Evolutionary conservation across 2,113 vertebrate species (phyloP).

Genomic region (Manacus vitellinus): DNA sequence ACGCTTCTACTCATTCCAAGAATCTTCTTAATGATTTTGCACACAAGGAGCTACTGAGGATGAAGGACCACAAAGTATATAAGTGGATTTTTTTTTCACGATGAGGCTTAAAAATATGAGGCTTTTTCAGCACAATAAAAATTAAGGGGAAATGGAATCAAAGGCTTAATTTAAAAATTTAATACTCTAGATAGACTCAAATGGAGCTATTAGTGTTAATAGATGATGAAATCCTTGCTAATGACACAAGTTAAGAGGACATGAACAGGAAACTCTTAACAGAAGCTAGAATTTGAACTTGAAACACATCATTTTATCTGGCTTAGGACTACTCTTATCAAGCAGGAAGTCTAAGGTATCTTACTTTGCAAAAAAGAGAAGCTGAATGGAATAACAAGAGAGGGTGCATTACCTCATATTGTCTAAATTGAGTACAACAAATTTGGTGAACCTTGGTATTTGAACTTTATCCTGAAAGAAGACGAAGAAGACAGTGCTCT

Average conservation of each 20-base stretch:
- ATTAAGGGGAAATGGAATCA: not conserved
- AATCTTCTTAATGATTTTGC: not conserved
- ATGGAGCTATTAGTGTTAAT: not conserved
- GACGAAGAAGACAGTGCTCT: not conserved
- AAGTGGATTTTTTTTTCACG: not conserved
- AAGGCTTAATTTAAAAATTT: not conserved
- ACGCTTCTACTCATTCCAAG: not conserved
- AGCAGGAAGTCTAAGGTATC: not conserved
- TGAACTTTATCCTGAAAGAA: not conserved
- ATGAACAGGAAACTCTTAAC: not conserved
- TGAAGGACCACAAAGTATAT: not conserved
- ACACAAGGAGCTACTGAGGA: not conserved
- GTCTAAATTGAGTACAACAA: not conserved
- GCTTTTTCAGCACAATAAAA: not conserved
- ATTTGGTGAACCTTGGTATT: not conserved
- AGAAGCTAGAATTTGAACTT: not conserved
- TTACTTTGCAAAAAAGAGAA: not conserved
- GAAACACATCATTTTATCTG: not conserved
- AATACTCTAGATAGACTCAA: not conserved
- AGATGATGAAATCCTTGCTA: not conserved
- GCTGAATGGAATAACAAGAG: not conserved
- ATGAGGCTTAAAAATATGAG: fast-evolving
- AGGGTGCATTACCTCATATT: not conserved
- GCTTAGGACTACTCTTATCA: not conserved
- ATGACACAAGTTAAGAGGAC: not conserved